phyloP scores from a whole-genome alignment of 2,113 vertebrate species.

The Saccopteryx bilineata region DNA sequence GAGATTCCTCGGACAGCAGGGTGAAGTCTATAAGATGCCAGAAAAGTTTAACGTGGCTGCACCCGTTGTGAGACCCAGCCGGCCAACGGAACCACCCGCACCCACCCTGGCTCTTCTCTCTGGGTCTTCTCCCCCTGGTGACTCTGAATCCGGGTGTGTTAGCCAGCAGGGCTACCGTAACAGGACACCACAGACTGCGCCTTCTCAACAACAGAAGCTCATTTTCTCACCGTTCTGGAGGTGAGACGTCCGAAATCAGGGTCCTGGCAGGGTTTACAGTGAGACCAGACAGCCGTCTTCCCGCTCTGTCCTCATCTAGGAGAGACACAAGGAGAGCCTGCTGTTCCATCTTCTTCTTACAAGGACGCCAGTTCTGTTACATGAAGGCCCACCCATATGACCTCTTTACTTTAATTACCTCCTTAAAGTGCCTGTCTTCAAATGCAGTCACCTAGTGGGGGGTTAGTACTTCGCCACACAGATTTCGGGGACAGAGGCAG shows the following conservation, averaged over 20 bases:
- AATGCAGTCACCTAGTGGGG: not conserved
- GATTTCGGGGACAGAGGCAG: not conserved
- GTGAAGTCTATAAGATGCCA: not conserved
- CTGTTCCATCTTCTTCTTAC: not conserved
- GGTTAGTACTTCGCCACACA: not conserved
- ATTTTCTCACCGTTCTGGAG: not conserved
- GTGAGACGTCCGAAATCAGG: not conserved
- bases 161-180: not conserved
- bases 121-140: not conserved
- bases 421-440: not conserved
- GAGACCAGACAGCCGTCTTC: not conserved
- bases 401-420: not conserved
- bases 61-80: not conserved
- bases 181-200: not conserved
- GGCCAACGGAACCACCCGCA: not conserved
- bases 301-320: not conserved
- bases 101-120: not conserved
- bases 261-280: no score
- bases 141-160: not conserved
- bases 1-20: conserved; percentile 4
- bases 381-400: not conserved
- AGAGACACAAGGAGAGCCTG: not conserved
- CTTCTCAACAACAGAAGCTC: not conserved
- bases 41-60: not conserved
- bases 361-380: not conserved